Conservation (phyloP, 2,888 invertebrate genomes). For the Xylophagus ater region DNA sequence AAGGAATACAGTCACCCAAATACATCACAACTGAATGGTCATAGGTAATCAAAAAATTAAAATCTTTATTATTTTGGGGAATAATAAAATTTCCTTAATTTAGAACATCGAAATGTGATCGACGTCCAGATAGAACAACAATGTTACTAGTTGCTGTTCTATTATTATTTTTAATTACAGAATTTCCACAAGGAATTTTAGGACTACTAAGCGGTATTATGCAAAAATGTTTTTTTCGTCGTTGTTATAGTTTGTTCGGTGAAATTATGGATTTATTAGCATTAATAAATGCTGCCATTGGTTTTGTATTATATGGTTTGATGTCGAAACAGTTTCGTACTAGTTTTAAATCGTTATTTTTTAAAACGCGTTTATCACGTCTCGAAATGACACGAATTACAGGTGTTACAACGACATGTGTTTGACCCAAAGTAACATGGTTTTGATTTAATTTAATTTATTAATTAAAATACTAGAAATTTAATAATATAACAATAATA, state of each 20-base stretch:
- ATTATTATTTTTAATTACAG: conserved; percentile 75
- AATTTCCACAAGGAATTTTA: conserved; percentile 72
- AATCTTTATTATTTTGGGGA: conserved; percentile 17
- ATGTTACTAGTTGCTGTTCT: conserved; percentile 80
- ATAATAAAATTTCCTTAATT: conserved; percentile 11
- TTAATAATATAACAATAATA: too few species aligned
- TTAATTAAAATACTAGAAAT: too few species aligned
- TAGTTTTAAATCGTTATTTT: conserved; percentile 57
- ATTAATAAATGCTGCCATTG: conserved; percentile 81
- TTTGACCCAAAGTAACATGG: conserved; percentile 26
- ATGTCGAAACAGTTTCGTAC: conserved; percentile 90
- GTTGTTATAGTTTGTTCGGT: conserved; percentile 70
- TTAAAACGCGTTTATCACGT: conserved; percentile 51
- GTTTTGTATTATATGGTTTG: conserved; percentile 85
- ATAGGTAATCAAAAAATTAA: conserved; percentile 13
- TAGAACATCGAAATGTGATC: conserved; percentile 48
- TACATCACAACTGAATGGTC: conserved; percentile 30
- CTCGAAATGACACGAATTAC: conserved; percentile 36
- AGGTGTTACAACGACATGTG: conserved; percentile 35
- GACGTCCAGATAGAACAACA: conserved; percentile 76
- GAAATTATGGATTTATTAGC: conserved; percentile 86
- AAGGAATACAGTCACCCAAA: conserved; percentile 49
- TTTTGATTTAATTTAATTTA: too few species aligned
- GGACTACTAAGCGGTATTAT: conserved; percentile 60
- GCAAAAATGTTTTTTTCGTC: conserved; percentile 59